A percentile compares a stretch with the other conserved stretches of the same genome.
Conservation (phyloP, 2,797 vertebrate species). For the Paedocypris micromegethes region DNA sequence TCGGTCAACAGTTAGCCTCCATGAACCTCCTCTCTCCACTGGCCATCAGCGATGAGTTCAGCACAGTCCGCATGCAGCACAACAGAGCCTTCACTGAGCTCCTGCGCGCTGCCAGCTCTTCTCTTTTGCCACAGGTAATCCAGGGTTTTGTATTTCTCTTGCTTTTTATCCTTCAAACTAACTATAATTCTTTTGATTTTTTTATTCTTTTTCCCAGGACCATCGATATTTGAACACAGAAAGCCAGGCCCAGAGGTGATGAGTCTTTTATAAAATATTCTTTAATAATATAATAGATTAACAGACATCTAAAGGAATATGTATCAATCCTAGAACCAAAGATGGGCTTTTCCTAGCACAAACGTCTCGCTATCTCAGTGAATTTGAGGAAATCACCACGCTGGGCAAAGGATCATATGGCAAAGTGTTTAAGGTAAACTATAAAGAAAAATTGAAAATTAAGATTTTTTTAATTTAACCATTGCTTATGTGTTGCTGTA, state of each 20-base stretch:
- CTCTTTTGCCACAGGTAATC: slow-evolving; percentile 73
- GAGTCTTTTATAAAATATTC: background rate
- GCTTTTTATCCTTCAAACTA: background rate
- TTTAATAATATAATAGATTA: background rate
- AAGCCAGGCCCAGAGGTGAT: slow-evolving; percentile 62
- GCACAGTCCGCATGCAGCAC: slow-evolving; percentile 88
- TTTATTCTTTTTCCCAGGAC: slow-evolving; percentile 56
- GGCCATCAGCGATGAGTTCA: slow-evolving; percentile 92
- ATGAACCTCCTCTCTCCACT: slow-evolving; percentile 89
- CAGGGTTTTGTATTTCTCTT: background rate
- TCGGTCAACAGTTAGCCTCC: slow-evolving; percentile 82
- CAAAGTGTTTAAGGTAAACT: slow-evolving; percentile 86
- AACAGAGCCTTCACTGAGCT: slow-evolving; percentile 88
- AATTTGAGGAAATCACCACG: slow-evolving; percentile 85
- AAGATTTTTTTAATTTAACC: no score
- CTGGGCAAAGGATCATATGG: slow-evolving; percentile 94
- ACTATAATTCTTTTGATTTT: background rate
- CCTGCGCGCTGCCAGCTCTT: slow-evolving; percentile 76
- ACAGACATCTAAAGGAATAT: no score
- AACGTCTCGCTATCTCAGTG: slow-evolving; percentile 89
- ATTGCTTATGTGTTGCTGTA: slow-evolving; percentile 47
- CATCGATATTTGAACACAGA: slow-evolving; percentile 66
- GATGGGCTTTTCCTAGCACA: slow-evolving; percentile 82
- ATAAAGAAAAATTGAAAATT: no score
- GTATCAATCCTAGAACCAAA: slow-evolving; percentile 56